Conservation (phyloP, 2,888 invertebrate species). For the Morpho achilles region DNA sequence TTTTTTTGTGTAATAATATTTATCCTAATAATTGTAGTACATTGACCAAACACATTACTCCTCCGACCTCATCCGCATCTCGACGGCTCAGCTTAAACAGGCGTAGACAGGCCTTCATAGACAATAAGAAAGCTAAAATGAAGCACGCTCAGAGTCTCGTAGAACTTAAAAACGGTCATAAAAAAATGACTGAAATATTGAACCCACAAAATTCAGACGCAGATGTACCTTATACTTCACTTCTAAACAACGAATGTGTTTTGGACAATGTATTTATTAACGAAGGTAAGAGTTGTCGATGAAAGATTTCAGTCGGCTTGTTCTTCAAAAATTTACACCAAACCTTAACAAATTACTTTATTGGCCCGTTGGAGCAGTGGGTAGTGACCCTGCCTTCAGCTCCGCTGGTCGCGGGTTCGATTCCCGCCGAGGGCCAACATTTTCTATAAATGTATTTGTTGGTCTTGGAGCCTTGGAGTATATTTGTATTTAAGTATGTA, state of each 20-base stretch:
- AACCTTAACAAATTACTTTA: no score
- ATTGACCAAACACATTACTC: conserved; percentile 84
- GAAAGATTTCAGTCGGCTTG: background rate
- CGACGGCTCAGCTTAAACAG: conserved; percentile 50
- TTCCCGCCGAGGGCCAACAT: no score
- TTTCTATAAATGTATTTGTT: no score
- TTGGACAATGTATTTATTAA: conserved; percentile 60
- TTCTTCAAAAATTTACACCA: no score
- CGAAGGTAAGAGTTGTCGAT: conserved; percentile 47
- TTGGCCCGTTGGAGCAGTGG: no score
- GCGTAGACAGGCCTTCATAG: conserved; percentile 61
- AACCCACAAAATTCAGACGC: conserved; percentile 63
- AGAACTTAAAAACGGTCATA: conserved; percentile 58
- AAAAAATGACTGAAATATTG: conserved; percentile 47
- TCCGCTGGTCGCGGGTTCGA: no score
- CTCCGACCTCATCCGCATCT: conserved; percentile 70
- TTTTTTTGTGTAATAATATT: background rate
- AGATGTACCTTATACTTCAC: conserved; percentile 65
- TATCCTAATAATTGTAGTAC: conserved; percentile 68
- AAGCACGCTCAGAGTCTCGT: conserved; percentile 59
- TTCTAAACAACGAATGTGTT: conserved; percentile 58
- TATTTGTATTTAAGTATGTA: no score
- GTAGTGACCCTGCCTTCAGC: no score
- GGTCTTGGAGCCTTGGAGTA: no score
- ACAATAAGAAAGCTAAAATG: conserved; percentile 62